phyloP scores from a whole-genome alignment of 1,140 invertebrate species.

The Panagrolaimus sp. region DNA sequence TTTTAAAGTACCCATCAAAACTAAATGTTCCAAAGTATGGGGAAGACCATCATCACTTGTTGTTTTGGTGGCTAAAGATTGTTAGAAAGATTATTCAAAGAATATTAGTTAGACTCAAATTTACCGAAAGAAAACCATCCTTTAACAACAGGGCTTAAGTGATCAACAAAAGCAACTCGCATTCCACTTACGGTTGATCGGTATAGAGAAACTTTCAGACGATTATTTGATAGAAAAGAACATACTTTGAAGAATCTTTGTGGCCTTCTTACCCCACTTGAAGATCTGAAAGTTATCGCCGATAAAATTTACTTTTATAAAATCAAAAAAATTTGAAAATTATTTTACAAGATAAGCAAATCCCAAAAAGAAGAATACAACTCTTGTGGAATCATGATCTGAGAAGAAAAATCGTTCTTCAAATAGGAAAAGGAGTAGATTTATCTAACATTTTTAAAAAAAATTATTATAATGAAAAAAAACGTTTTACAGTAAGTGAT shows the following conservation, averaged over 20 bases:
- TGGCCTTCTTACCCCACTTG: background rate
- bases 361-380: too few relatives aligned
- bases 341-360: too few relatives aligned
- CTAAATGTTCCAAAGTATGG: slow-evolving; percentile 82
- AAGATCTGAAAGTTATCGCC: too few relatives aligned
- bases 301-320: too few relatives aligned
- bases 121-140: slow-evolving; percentile 70
- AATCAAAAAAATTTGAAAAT: too few relatives aligned
- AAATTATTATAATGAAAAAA: too few relatives aligned
- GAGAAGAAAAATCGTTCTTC: too few relatives aligned
- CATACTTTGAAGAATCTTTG: background rate
- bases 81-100: too few relatives aligned
- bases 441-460: too few relatives aligned
- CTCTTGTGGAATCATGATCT: too few relatives aligned
- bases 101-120: background rate
- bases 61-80: slow-evolving; percentile 75
- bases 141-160: slow-evolving; percentile 77
- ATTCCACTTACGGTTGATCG: slow-evolving; percentile 72
- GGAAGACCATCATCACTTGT: slow-evolving; percentile 83
- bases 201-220: slow-evolving; percentile 65
- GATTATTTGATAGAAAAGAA: background rate
- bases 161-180: slow-evolving; percentile 72
- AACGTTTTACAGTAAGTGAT: too few relatives aligned
- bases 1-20: slow-evolving; percentile 80
- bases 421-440: too few relatives aligned